Evolutionary conservation across 2,113 vertebrate genomes (phyloP).

Genomic region (Mesoclemmys tuberculata): DNA sequence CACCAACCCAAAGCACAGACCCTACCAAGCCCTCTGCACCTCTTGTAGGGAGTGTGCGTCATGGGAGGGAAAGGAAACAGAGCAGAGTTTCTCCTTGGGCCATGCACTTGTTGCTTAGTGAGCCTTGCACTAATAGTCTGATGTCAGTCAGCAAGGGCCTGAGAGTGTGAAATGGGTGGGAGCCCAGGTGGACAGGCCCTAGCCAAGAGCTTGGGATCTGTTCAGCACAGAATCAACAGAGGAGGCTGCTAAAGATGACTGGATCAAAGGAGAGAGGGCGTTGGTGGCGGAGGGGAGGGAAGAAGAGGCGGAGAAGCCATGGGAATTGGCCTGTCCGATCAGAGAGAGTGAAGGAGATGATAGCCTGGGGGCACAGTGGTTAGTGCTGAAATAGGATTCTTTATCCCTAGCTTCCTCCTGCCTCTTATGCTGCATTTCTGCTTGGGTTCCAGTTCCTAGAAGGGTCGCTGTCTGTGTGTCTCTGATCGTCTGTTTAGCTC

Average conservation of each 20-base stretch:
- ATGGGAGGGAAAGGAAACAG: background rate
- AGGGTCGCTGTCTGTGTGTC: background rate
- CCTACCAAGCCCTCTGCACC: background rate
- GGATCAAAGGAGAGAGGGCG: background rate
- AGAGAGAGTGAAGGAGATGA: background rate
- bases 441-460: background rate
- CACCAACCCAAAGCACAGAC: background rate
- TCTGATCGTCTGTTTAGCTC: background rate
- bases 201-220: background rate
- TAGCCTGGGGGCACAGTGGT: background rate
- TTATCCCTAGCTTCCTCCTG: background rate
- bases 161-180: background rate
- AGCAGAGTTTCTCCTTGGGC: background rate
- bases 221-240: background rate
- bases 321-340: background rate
- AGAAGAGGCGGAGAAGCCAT: background rate
- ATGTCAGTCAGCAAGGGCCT: background rate
- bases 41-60: background rate
- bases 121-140: background rate
- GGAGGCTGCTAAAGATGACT: too few relatives aligned
- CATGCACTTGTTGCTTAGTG: background rate
- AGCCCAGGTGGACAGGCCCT: background rate
- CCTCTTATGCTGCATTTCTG: background rate
- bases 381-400: background rate
- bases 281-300: background rate